These are phyloP conservation scores for Balearica regulorum DNA, from an alignment of 2,797 vertebrate genomes.

Conservation along the genomic window DNA sequence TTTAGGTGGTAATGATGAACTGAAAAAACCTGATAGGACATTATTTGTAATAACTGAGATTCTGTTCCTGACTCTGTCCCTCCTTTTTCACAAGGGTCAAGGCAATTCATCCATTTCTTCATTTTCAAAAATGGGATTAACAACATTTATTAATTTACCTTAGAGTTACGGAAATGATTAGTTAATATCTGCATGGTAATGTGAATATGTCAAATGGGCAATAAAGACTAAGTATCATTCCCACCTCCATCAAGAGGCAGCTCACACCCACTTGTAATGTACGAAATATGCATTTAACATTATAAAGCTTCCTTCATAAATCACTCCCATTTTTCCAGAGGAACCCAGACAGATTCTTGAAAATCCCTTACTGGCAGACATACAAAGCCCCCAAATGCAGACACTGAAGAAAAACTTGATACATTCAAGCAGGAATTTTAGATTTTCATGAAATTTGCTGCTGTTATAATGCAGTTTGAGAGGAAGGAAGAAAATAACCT, in stretches of 20 bases:
- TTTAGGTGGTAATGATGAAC: neutral
- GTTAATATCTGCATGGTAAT: conserved; percentile 22
- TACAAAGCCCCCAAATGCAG: neutral
- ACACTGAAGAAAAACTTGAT: neutral
- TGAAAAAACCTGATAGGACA: neutral
- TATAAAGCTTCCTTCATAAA: conserved; percentile 47
- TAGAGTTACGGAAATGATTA: conserved; percentile 38
- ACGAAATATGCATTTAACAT: conserved; percentile 45
- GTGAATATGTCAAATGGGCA: conserved; percentile 40
- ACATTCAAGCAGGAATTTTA: neutral
- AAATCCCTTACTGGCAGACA: neutral
- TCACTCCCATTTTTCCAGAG: conserved; percentile 20
- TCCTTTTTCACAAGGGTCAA: neutral
- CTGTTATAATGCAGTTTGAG: neutral
- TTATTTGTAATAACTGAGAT: neutral
- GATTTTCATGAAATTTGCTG: neutral
- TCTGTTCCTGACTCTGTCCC: neutral
- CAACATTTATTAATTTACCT: conserved; percentile 45
- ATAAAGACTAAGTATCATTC: conserved; percentile 60
- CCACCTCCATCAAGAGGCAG: conserved; percentile 34
- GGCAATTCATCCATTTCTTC: neutral
- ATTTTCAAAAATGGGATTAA: neutral
- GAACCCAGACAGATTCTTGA: neutral
- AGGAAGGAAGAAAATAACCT: neutral
- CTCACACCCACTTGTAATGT: conserved; percentile 25